A percentile compares a stretch with the other conserved stretches of the same genome.
phyloP scores from a whole-genome alignment of 2,113 vertebrate genomes.

The Ochotona princeps region DNA sequence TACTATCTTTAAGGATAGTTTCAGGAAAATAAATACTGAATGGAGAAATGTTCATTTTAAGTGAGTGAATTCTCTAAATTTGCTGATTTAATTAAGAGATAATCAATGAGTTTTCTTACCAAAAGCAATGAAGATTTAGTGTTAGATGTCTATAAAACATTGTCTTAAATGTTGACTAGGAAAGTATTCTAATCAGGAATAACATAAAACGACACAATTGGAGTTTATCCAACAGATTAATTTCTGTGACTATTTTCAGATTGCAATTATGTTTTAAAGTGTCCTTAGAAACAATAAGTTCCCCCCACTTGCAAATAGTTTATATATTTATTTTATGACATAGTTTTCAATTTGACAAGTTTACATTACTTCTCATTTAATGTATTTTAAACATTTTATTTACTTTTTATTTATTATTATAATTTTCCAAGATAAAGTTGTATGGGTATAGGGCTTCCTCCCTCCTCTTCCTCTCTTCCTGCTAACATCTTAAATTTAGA shows the following conservation, averaged over 20 bases:
- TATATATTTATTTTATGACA: background rate
- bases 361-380: conserved; percentile 12
- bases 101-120: conserved; percentile 28
- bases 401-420: no score
- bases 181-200: conserved; percentile 24
- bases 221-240: background rate
- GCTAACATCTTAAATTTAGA: no score
- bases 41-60: conserved; percentile 3
- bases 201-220: background rate
- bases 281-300: conserved; percentile 18
- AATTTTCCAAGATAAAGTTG: no score
- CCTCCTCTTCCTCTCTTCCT: no score
- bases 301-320: background rate
- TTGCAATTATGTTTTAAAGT: conserved; percentile 9
- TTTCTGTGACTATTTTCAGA: conserved; percentile 1
- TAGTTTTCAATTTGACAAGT: conserved; percentile 1
- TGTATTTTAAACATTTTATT: background rate
- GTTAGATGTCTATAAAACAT: background rate
- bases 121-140: background rate
- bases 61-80: conserved; percentile 45
- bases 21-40: background rate
- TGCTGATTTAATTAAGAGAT: conserved; percentile 30
- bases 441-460: no score
- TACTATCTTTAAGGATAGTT: conserved; percentile 45
- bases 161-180: background rate